phyloP scores from a whole-genome alignment of 2,113 vertebrate genomes.

The Prolemur simus region DNA sequence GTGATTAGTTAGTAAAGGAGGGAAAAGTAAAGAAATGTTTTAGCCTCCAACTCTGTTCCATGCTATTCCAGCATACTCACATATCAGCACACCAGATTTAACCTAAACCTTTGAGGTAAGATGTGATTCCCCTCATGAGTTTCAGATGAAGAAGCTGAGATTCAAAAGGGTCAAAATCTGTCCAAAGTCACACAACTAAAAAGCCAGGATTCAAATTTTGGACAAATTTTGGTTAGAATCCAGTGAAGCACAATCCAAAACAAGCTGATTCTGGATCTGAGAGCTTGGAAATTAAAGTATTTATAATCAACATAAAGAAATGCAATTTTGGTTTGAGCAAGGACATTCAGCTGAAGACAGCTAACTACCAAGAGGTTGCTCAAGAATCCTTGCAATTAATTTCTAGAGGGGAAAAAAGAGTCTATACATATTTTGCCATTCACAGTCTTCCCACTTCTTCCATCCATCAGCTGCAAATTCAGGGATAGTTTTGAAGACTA shows the following conservation, averaged over 20 bases:
- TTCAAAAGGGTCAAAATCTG: not conserved
- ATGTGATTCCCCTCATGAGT: not conserved
- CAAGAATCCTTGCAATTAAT: not conserved
- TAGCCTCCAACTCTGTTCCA: not conserved
- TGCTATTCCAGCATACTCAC: accelerated
- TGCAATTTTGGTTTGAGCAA: not conserved
- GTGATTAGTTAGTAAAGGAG: not conserved
- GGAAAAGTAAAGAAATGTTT: not conserved
- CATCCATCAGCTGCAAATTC: not conserved
- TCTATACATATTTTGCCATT: not conserved
- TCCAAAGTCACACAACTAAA: not conserved
- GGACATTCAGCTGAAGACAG: not conserved
- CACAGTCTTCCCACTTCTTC: not conserved
- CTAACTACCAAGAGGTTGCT: not conserved
- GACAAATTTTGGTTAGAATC: not conserved
- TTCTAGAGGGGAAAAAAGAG: not conserved
- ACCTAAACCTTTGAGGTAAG: not conserved
- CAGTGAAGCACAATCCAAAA: not conserved
- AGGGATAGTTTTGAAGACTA: not conserved
- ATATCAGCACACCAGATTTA: not conserved
- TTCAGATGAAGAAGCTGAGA: not conserved
- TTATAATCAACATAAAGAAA: not conserved
- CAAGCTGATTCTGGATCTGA: not conserved
- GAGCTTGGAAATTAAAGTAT: not conserved
- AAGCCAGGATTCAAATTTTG: not conserved